Evolutionary conservation across 2,888 invertebrate genomes (phyloP).

Genomic region (Pandemis cinnamomeana): DNA sequence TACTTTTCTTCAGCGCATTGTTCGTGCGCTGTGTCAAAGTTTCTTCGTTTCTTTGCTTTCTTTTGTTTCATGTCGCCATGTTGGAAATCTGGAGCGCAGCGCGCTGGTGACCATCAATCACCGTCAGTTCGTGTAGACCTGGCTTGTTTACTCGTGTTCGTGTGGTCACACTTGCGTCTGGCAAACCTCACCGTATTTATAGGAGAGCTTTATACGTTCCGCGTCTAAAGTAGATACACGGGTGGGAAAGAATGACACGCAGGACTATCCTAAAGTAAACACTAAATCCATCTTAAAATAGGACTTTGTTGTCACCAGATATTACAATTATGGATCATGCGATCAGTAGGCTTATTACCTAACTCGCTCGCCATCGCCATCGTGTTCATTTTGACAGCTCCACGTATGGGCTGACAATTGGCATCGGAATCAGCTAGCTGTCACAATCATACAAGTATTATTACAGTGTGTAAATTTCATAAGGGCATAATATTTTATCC

Average conservation of each 20-base stretch:
- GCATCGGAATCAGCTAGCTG: too few relatives aligned
- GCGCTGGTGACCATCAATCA: slow-evolving; percentile 24
- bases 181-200: slow-evolving; percentile 8
- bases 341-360: too few relatives aligned
- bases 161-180: slow-evolving; percentile 9
- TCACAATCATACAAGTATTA: too few relatives aligned
- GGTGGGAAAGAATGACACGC: not conserved
- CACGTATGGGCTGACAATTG: too few relatives aligned
- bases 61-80: not conserved
- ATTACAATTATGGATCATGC: too few relatives aligned
- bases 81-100: not conserved
- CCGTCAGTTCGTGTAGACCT: slow-evolving; percentile 7
- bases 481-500: too few relatives aligned
- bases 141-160: slow-evolving; percentile 10
- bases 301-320: too few relatives aligned
- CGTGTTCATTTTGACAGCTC: too few relatives aligned
- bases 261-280: too few relatives aligned
- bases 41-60: not conserved
- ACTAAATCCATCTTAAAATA: too few relatives aligned
- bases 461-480: too few relatives aligned
- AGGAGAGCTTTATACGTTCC: not conserved
- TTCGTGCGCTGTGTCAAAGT: not conserved
- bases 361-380: too few relatives aligned
- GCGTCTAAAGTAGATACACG: not conserved
- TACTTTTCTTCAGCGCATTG: not conserved